A percentile compares a stretch with the other conserved stretches of the same genome.
These are phyloP conservation scores for Mythimna lalbum DNA, from an alignment of 2,888 invertebrate species.

Conservation along the genomic window DNA sequence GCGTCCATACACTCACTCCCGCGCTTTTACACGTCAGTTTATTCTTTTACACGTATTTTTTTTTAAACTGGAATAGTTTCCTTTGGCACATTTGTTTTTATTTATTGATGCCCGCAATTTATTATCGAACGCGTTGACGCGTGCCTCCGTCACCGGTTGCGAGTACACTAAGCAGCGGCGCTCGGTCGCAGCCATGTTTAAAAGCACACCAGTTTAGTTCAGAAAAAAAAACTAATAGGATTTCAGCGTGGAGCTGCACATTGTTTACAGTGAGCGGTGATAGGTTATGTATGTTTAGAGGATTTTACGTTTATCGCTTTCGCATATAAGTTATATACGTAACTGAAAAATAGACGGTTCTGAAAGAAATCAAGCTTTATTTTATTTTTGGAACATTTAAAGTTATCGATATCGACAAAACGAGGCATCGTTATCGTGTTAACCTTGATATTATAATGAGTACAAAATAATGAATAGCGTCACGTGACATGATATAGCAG, in stretches of 20 bases:
- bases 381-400: not conserved
- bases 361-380: slow-evolving; percentile 1
- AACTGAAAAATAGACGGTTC: not conserved
- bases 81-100: slow-evolving; percentile 67
- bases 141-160: slow-evolving; percentile 82
- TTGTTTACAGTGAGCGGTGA: slow-evolving; percentile 69
- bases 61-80: slow-evolving; percentile 55
- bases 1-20: slow-evolving; percentile 76
- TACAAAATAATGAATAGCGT: slow-evolving; percentile 19
- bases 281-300: slow-evolving; percentile 52
- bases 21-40: slow-evolving; percentile 67
- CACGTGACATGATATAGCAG: not conserved
- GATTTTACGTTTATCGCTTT: slow-evolving; percentile 22
- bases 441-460: slow-evolving; percentile 12
- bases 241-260: slow-evolving; percentile 73
- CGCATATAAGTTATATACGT: not conserved
- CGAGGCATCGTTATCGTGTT: slow-evolving; percentile 15
- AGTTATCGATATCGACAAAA: slow-evolving; percentile 1
- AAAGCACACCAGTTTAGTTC: slow-evolving; percentile 80
- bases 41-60: slow-evolving; percentile 64
- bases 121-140: slow-evolving; percentile 73
- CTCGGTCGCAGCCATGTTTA: slow-evolving; percentile 83
- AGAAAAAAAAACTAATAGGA: slow-evolving; percentile 81
- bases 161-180: slow-evolving; percentile 81
- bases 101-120: slow-evolving; percentile 68